These are phyloP conservation scores for Acromyrmex echinatior DNA, from an alignment of 1,140 invertebrate genomes.

Conservation along the genomic window DNA sequence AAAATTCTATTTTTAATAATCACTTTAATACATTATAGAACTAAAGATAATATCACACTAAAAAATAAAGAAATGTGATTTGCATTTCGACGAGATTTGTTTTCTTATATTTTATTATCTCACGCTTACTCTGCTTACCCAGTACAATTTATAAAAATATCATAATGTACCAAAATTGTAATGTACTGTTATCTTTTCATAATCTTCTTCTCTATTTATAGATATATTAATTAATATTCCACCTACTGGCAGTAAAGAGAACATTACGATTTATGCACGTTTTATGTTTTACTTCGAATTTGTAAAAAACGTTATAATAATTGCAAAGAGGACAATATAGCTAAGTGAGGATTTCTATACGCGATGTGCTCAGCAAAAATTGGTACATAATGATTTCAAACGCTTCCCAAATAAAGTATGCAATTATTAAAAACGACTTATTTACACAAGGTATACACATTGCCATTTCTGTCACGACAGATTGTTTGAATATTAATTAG, in stretches of 20 bases:
- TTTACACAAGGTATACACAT: conserved; percentile 66
- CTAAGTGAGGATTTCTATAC: conserved; percentile 63
- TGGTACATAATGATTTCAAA: conserved; percentile 66
- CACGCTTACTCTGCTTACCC: conserved; percentile 80
- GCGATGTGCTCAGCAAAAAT: conserved; percentile 64
- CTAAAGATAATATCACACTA: conserved; percentile 45
- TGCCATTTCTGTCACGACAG: conserved; percentile 26
- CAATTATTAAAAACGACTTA: conserved; percentile 66
- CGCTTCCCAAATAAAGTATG: conserved; percentile 57
- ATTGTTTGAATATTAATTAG: conserved; percentile 19
- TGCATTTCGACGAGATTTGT: conserved; percentile 70
- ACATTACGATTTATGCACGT: conserved; percentile 68
- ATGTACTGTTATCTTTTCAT: conserved; percentile 78
- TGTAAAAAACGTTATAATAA: conserved; percentile 68
- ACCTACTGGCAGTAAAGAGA: conserved; percentile 80
- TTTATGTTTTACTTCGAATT: conserved; percentile 64
- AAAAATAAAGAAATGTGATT: conserved; percentile 63
- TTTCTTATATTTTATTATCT: conserved; percentile 78
- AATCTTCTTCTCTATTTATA: conserved; percentile 78
- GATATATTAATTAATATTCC: conserved; percentile 79
- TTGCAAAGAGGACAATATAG: conserved; percentile 57
- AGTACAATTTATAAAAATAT: conserved; percentile 85
- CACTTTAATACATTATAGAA: conserved; percentile 23
- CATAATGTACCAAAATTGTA: conserved; percentile 84
- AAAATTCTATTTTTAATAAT: not conserved